These are phyloP conservation scores for Sarcophaga carnaria DNA, from an alignment of 2,888 invertebrate species.

Conservation along the genomic window DNA sequence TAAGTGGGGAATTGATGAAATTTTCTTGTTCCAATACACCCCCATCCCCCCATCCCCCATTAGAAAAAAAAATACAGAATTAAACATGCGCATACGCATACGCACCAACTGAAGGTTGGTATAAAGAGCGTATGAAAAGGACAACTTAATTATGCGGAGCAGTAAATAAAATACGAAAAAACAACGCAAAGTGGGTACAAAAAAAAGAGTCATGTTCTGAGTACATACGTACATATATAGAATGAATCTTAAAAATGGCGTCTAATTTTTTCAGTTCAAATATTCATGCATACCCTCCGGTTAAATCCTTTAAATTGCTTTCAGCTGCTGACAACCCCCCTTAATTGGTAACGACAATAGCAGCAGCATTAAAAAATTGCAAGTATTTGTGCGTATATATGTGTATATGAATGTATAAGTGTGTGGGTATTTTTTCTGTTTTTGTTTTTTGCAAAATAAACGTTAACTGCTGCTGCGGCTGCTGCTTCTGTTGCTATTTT, in stretches of 20 bases:
- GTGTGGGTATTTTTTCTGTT: not conserved
- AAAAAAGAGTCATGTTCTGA: conserved; percentile 24
- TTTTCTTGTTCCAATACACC: conserved; percentile 31
- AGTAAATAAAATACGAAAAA: conserved; percentile 4
- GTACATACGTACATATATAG: conserved; percentile 1
- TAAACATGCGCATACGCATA: not conserved
- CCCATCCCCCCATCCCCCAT: not conserved
- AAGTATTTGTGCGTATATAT: conserved; percentile 20
- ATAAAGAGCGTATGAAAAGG: conserved; percentile 52
- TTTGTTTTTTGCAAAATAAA: no score
- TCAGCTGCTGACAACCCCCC: not conserved
- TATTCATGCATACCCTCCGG: conserved; percentile 44
- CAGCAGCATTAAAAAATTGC: conserved; percentile 18
- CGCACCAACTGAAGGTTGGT: not conserved
- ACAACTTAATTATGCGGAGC: conserved; percentile 32
- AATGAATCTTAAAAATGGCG: conserved; percentile 71
- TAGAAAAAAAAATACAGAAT: conserved; percentile 40
- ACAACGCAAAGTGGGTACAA: no score
- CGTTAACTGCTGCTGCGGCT: conserved; percentile 15
- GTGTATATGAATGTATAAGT: conserved; percentile 4
- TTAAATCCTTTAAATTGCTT: conserved; percentile 39
- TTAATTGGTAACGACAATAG: conserved; percentile 10
- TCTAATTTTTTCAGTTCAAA: conserved; percentile 48
- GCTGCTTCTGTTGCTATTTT: conserved; percentile 34
- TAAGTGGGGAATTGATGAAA: conserved; percentile 56